Evolutionary conservation across 2,797 vertebrate species (phyloP).

Genomic region (Gadopsis marmoratus): DNA sequence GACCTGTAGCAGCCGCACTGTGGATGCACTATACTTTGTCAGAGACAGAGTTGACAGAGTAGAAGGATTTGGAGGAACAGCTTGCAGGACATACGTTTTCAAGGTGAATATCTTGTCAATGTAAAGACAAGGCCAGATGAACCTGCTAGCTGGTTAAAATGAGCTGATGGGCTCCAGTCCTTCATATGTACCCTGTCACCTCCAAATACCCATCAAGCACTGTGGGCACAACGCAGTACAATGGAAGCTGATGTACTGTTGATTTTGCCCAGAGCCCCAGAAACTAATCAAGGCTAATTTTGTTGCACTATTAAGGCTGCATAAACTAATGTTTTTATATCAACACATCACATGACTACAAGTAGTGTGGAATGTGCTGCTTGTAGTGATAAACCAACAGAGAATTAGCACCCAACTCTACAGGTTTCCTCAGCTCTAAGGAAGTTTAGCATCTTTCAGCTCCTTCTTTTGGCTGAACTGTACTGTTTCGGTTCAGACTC

Average conservation of each 20-base stretch:
- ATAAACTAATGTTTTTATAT: neutral
- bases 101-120: constrained; percentile 10
- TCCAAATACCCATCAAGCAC: constrained; percentile 2
- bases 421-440: neutral
- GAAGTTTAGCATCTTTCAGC: neutral
- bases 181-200: neutral
- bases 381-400: neutral
- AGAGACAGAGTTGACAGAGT: neutral
- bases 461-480: too few relatives aligned
- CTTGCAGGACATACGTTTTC: neutral
- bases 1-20: constrained; percentile 9
- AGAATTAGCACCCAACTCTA: neutral
- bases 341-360: neutral
- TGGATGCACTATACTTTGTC: constrained; percentile 19
- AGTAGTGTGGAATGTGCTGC: neutral
- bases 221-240: neutral
- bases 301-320: neutral
- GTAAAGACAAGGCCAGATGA: constrained; percentile 15
- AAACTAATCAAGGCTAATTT: neutral
- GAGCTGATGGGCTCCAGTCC: neutral
- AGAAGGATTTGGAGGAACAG: neutral
- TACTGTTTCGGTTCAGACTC: neutral
- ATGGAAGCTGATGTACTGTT: neutral
- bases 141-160: neutral
- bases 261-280: neutral